Conservation (phyloP, 2,113 vertebrate species). For the Mormoops blainvillei region DNA sequence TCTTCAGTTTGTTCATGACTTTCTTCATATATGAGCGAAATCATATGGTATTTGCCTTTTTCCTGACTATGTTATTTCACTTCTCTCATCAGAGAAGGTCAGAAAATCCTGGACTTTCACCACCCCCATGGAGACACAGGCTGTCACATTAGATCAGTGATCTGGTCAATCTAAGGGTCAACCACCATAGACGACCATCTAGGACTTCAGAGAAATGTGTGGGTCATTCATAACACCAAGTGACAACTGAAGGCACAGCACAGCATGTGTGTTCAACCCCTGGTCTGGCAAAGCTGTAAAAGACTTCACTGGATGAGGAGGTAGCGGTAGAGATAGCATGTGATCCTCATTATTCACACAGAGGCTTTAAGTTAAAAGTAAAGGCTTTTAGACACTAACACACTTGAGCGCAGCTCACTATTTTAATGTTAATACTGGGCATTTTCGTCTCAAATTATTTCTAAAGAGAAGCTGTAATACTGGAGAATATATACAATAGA, state of each 20-base stretch:
- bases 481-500: neutral
- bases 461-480: slow-evolving; percentile 1
- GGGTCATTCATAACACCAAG: neutral
- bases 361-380: neutral
- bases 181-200: neutral
- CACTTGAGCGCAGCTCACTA: neutral
- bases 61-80: no score
- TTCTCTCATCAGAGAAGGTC: neutral
- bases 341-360: neutral
- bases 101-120: neutral
- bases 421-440: neutral
- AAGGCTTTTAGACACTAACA: neutral
- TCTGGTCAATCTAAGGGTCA: neutral
- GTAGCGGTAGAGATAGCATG: neutral
- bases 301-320: neutral
- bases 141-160: neutral
- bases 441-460: slow-evolving; percentile 34
- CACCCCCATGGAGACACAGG: neutral
- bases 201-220: neutral
- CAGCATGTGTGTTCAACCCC: neutral
- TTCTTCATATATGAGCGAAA: no score
- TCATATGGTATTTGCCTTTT: no score
- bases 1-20: no score
- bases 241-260: neutral
- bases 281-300: neutral